Evolutionary conservation across 2,888 invertebrate species (phyloP).

Genomic region (Drosophila multiciliata): DNA sequence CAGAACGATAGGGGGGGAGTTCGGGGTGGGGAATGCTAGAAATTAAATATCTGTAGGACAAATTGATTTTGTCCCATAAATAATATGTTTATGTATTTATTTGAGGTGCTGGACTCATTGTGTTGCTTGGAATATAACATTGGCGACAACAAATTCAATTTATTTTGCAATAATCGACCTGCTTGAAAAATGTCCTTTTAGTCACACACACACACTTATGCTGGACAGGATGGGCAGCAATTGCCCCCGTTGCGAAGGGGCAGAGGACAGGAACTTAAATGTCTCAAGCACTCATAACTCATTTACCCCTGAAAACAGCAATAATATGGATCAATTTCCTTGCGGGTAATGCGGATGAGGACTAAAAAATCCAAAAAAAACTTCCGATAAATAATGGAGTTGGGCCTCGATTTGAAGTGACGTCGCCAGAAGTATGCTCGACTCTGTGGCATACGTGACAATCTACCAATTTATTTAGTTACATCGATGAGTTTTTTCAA

Average conservation of each 20-base stretch:
- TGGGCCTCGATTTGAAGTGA: constrained; percentile 15
- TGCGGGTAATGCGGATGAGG: constrained; percentile 21
- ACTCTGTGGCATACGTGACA: constrained; percentile 60
- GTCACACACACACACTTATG: constrained; percentile 27
- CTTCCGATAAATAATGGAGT: neutral
- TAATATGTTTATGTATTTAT: constrained; percentile 44
- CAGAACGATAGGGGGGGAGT: neutral
- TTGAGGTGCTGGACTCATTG: constrained; percentile 60
- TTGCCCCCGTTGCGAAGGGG: constrained; percentile 12
- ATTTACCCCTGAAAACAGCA: constrained; percentile 62
- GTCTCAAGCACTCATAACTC: constrained; percentile 70
- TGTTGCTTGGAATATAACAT: constrained; percentile 58
- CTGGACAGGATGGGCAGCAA: constrained; percentile 23
- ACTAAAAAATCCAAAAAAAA: neutral
- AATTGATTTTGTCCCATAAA: constrained; percentile 72
- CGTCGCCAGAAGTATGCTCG: constrained; percentile 35
- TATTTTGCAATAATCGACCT: constrained; percentile 71
- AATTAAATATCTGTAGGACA: constrained; percentile 74
- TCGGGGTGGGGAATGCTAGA: constrained; percentile 30
- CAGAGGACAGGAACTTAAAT: constrained; percentile 17
- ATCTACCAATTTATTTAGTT: constrained; percentile 50
- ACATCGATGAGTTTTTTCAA: constrained; percentile 27
- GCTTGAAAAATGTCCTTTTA: constrained; percentile 59
- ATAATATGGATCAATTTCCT: constrained; percentile 61
- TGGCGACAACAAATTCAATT: constrained; percentile 65